A percentile compares a stretch with the other conserved stretches of the same genome.
phyloP scores from a whole-genome alignment of 2,888 invertebrate species.

The Apamea epomidion region DNA sequence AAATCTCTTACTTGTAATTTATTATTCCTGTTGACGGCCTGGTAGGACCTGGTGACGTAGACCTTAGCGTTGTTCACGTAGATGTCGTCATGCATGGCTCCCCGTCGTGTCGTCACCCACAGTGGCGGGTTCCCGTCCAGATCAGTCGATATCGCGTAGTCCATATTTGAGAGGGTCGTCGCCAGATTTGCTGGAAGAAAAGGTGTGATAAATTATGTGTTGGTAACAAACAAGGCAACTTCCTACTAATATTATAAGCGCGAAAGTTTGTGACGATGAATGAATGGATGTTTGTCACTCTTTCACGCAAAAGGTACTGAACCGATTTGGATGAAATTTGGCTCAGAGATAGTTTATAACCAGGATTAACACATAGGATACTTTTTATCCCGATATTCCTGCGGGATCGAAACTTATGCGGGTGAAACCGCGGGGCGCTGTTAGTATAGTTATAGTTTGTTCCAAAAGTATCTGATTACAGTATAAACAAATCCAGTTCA shows the following conservation, averaged over 20 bases:
- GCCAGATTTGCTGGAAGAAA: conserved; percentile 93
- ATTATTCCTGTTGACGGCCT: conserved; percentile 89
- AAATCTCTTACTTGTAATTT: conserved; percentile 82
- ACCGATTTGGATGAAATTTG: too few relatives aligned
- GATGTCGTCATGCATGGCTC: conserved; percentile 92
- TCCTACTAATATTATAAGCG: too few relatives aligned
- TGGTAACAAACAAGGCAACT: not conserved
- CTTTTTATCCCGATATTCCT: too few relatives aligned
- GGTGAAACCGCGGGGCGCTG: too few relatives aligned
- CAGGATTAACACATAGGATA: too few relatives aligned
- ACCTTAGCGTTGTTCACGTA: conserved; percentile 97
- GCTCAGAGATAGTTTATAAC: too few relatives aligned
- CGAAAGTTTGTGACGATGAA: too few relatives aligned
- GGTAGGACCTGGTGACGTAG: conserved; percentile 92
- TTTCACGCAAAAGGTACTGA: too few relatives aligned
- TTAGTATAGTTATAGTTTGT: too few relatives aligned
- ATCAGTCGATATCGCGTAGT: conserved; percentile 93
- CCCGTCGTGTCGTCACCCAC: conserved; percentile 94
- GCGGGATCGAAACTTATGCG: too few relatives aligned
- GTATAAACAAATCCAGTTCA: not conserved
- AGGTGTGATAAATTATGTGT: not conserved
- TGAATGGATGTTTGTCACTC: too few relatives aligned
- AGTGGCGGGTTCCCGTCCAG: conserved; percentile 96
- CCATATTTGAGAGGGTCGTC: conserved; percentile 92
- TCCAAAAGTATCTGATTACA: too few relatives aligned